A percentile compares a stretch with the other conserved stretches of the same genome.
These are phyloP conservation scores for Lucilia sericata DNA, from an alignment of 1,140 invertebrate species.

Conservation along the genomic window DNA sequence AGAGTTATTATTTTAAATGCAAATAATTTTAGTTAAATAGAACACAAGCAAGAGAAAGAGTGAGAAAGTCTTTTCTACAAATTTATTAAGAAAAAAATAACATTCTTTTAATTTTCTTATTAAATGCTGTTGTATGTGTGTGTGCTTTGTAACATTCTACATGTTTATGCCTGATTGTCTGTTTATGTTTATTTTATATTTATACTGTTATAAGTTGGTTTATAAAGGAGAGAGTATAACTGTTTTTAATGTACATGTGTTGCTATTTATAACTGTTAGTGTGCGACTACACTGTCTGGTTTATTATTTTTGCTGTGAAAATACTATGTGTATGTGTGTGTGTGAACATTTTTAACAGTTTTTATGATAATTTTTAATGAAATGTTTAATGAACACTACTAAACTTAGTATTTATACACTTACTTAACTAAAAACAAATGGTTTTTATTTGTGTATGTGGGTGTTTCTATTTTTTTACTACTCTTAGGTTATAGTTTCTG, in stretches of 20 bases:
- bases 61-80: too few species aligned
- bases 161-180: neutral
- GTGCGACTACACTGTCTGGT: neutral
- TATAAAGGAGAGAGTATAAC: too few species aligned
- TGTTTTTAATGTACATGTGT: too few species aligned
- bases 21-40: neutral
- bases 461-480: neutral
- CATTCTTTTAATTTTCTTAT: too few species aligned
- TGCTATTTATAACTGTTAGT: too few species aligned
- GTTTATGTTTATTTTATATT: slow-evolving; percentile 11
- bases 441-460: neutral
- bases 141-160: neutral
- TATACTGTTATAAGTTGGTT: too few species aligned
- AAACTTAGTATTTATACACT: slow-evolving; percentile 6
- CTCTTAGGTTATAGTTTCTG: neutral
- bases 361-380: slow-evolving; percentile 6
- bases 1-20: neutral
- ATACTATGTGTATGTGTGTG: neutral
- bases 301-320: neutral
- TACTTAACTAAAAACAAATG: slow-evolving; percentile 12
- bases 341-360: neutral
- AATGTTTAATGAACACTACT: slow-evolving; percentile 16
- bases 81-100: too few species aligned
- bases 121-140: too few species aligned
- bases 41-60: neutral